Conservation (phyloP, 64 coral and sea anemone species). For the Stylophora pistillata region DNA sequence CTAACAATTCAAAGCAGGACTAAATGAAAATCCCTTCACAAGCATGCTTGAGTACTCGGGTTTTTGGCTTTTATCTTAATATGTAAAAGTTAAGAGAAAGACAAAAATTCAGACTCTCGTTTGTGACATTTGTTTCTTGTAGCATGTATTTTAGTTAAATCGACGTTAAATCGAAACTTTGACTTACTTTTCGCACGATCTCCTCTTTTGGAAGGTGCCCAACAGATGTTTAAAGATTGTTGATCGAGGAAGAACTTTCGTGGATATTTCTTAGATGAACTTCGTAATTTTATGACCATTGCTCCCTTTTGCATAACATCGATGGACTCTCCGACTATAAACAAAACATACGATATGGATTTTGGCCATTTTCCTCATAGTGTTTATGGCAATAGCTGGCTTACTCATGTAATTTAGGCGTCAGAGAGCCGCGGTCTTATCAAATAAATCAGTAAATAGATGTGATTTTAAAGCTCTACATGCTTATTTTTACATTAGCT, state of each 20-base stretch:
- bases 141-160: neutral
- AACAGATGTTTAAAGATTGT: constrained; percentile 48
- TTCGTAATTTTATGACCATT: constrained; percentile 67
- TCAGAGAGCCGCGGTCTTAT: neutral
- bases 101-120: no score
- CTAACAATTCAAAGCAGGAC: no score
- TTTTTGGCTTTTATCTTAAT: no score
- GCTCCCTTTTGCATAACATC: constrained; percentile 72
- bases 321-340: constrained; percentile 76
- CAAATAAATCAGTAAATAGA: no score
- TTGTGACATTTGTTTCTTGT: no score
- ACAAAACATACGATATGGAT: neutral
- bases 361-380: neutral
- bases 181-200: constrained; percentile 85
- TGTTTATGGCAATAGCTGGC: neutral
- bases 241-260: constrained; percentile 68
- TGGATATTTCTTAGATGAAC: constrained; percentile 71
- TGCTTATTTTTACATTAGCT: no score
- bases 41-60: no score
- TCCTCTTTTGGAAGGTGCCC: constrained; percentile 85
- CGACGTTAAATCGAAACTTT: neutral
- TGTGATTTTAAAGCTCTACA: no score
- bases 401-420: neutral
- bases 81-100: no score
- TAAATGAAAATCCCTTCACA: no score